Percentiles rank a stretch among this genome's conserved stretches.
Evolutionary conservation across 2,888 invertebrate genomes (phyloP).

Genomic region (Drosophila seclusa): DNA sequence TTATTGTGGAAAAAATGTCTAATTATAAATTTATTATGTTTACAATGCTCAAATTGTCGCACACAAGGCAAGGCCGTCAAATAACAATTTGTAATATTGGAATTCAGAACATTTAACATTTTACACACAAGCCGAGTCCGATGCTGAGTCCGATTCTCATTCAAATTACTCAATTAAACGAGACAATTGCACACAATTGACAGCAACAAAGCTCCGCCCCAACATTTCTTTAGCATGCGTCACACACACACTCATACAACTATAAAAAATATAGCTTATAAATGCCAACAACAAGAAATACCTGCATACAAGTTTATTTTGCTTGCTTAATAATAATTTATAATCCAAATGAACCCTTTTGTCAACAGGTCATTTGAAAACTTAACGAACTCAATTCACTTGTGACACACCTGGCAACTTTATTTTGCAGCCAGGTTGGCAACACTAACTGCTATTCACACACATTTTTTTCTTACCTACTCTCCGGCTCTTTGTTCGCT

Average conservation of each 20-base stretch:
- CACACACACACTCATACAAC: constrained; percentile 19
- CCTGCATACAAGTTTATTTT: constrained; percentile 6
- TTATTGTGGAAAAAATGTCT: neutral
- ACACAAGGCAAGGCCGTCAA: constrained; percentile 41
- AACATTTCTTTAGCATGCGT: constrained; percentile 58
- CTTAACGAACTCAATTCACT: constrained; percentile 54
- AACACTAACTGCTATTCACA: constrained; percentile 55
- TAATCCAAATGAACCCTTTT: constrained; percentile 35
- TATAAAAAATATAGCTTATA: constrained; percentile 36
- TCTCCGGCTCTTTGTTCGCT: constrained; percentile 30
- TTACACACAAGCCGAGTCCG: constrained; percentile 4
- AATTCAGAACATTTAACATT: constrained; percentile 50
- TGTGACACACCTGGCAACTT: constrained; percentile 70
- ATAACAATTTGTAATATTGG: constrained; percentile 53
- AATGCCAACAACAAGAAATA: constrained; percentile 20
- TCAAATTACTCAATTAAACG: constrained; percentile 73
- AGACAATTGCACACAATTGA: constrained; percentile 73
- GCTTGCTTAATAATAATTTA: constrained; percentile 1
- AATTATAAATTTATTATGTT: constrained; percentile 18
- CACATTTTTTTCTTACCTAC: constrained; percentile 23
- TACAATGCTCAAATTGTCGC: constrained; percentile 20
- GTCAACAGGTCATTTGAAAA: constrained; percentile 60
- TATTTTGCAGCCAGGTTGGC: constrained; percentile 61
- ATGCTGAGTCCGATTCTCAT: constrained; percentile 40
- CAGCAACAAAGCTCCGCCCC: constrained; percentile 48